phyloP scores from a whole-genome alignment of 2,797 vertebrate species.

The Dallia pectoralis region DNA sequence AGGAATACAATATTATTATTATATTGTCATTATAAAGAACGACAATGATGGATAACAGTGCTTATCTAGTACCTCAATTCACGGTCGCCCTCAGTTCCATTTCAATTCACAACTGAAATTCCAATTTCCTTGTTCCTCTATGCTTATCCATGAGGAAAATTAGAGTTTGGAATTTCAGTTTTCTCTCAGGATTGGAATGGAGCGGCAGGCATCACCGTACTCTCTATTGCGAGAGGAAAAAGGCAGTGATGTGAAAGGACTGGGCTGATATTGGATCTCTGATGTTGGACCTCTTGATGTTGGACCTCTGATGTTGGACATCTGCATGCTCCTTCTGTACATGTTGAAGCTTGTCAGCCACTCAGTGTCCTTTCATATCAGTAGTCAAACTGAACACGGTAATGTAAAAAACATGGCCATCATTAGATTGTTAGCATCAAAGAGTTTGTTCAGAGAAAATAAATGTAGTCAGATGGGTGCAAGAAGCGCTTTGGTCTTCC shows the following conservation, averaged over 20 bases:
- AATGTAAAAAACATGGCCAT: conserved; percentile 34
- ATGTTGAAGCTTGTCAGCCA: conserved; percentile 16
- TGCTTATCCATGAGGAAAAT: not conserved
- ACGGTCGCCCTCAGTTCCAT: not conserved
- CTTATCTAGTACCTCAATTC: conserved; percentile 53
- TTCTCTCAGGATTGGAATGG: not conserved
- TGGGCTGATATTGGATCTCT: conserved; percentile 55
- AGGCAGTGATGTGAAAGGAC: conserved; percentile 67
- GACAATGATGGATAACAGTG: conserved; percentile 81
- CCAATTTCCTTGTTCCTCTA: not conserved
- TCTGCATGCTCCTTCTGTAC: conserved; percentile 66
- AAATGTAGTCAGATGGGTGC: conserved; percentile 43
- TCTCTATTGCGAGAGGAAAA: conserved; percentile 69
- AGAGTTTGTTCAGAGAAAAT: conserved; percentile 35
- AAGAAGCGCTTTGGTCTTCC: conserved; percentile 49
- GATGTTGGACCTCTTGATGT: conserved; percentile 54
- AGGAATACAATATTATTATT: conserved; percentile 82
- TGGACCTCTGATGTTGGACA: conserved; percentile 53
- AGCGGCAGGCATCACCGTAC: not conserved
- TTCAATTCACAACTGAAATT: not conserved
- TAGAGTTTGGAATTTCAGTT: not conserved
- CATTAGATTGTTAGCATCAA: conserved; percentile 20
- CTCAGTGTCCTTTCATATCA: conserved; percentile 36
- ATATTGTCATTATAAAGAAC: conserved; percentile 79
- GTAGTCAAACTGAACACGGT: conserved; percentile 52